A percentile compares a stretch with the other conserved stretches of the same genome.
Evolutionary conservation across 2,113 vertebrate genomes (phyloP).

Genomic region (Progne subis): DNA sequence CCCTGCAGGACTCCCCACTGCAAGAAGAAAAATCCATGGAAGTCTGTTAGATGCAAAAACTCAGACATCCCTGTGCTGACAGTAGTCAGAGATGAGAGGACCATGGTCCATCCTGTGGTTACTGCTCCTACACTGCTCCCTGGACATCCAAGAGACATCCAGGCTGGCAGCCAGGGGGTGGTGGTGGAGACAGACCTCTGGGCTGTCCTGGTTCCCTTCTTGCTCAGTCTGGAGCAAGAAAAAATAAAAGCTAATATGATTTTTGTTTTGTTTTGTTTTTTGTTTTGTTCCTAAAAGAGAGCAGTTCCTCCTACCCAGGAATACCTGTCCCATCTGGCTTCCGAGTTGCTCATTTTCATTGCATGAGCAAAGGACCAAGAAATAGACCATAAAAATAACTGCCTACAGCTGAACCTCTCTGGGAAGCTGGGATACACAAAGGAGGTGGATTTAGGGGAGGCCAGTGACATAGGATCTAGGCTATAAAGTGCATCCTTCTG

Average conservation of each 20-base stretch:
- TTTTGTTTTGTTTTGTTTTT: neutral
- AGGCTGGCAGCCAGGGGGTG: neutral
- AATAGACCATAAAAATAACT: conserved; percentile 32
- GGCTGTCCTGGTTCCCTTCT: neutral
- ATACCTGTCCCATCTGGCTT: conserved; percentile 41
- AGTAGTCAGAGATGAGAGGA: neutral
- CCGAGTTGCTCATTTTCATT: neutral
- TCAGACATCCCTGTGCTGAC: neutral
- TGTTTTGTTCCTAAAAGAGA: neutral
- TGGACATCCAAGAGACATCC: neutral
- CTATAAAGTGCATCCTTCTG: conserved; percentile 30
- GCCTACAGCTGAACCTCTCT: conserved; percentile 15
- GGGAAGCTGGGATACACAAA: conserved; percentile 3
- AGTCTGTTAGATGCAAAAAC: neutral
- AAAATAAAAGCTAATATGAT: neutral
- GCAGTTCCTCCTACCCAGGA: neutral
- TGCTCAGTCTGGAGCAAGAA: neutral
- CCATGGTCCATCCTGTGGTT: neutral
- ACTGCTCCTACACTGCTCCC: neutral
- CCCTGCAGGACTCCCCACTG: neutral
- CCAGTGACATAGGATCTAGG: neutral
- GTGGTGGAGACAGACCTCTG: neutral
- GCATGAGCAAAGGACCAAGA: conserved; percentile 37
- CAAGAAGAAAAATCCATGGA: neutral
- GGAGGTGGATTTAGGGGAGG: conserved; percentile 3